phyloP scores from a whole-genome alignment of 2,113 vertebrate genomes.

The Phylloscopus trochilus region DNA sequence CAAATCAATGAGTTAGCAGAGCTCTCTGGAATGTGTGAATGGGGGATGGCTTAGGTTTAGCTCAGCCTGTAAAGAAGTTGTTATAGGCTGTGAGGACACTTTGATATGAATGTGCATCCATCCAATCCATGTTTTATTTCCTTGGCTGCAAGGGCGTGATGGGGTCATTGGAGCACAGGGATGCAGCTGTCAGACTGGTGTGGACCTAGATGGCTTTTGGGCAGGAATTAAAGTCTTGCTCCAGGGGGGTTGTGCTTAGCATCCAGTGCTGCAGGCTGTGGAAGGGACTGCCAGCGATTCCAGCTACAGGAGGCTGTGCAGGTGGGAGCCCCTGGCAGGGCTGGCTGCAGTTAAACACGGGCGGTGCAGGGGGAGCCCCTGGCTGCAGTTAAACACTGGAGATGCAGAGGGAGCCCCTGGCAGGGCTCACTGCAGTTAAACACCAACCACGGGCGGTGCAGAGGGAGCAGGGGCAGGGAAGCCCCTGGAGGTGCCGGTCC shows the following conservation, averaged over 20 bases:
- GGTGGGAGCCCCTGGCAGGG: not conserved
- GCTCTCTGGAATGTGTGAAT: not conserved
- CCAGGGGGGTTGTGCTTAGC: not conserved
- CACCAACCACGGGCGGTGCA: not conserved
- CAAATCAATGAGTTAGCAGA: not conserved
- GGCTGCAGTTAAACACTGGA: not conserved
- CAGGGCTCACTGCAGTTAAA: too few relatives aligned
- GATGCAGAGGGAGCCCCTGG: not conserved
- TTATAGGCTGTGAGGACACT: rapidly evolving
- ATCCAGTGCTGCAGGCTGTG: not conserved
- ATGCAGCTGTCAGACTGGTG: not conserved
- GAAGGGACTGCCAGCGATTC: not conserved
- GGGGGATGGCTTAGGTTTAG: not conserved
- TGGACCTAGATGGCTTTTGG: not conserved
- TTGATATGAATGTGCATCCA: rapidly evolving
- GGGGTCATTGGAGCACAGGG: not conserved
- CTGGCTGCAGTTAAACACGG: too few relatives aligned
- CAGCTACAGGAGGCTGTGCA: rapidly evolving
- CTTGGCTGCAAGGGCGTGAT: not conserved
- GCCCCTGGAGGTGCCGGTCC: rapidly evolving
- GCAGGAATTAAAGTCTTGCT: not conserved
- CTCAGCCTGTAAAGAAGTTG: not conserved
- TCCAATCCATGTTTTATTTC: not conserved
- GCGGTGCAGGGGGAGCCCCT: too few relatives aligned
- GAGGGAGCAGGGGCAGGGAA: rapidly evolving